A percentile compares a stretch with the other conserved stretches of the same genome.
Conservation (phyloP, 2,797 vertebrate species). For the Chelon labrosus region DNA sequence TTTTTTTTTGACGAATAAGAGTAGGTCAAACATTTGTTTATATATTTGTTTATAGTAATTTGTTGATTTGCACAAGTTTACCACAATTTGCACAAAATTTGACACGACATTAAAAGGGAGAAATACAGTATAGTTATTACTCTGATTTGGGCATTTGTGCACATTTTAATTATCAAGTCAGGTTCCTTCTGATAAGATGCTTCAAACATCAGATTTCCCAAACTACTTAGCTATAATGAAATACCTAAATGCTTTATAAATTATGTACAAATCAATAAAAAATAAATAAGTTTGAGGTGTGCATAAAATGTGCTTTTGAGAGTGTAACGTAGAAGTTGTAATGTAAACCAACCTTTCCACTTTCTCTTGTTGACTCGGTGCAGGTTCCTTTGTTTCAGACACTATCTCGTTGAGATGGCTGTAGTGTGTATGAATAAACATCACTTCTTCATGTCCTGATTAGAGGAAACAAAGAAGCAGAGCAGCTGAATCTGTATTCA, state of each 20-base stretch:
- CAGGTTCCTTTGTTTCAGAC: conserved; percentile 46
- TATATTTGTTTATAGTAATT: too few species aligned
- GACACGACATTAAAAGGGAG: too few species aligned
- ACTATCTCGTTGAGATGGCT: conserved; percentile 76
- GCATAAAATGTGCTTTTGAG: background rate
- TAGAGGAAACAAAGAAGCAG: conserved; percentile 6
- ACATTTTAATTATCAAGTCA: too few species aligned
- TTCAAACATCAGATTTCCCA: background rate
- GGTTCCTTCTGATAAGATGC: background rate
- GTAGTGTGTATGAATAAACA: conserved; percentile 86
- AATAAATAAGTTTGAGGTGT: background rate
- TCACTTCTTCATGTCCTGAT: conserved; percentile 82
- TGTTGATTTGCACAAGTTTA: too few species aligned
- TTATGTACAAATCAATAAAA: background rate
- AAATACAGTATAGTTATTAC: too few species aligned
- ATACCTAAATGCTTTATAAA: background rate
- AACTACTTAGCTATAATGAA: background rate
- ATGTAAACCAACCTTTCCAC: conserved; percentile 52
- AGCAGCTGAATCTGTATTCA: background rate
- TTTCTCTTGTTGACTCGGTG: conserved; percentile 48
- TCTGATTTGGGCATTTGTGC: too few species aligned
- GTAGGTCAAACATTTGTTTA: too few species aligned
- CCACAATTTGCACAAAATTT: too few species aligned
- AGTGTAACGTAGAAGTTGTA: background rate
- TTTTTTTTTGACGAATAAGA: too few species aligned